Base-by-base conservation (phyloP, 2,113 vertebrate species). In the Calidris pygmaea region DNA sequence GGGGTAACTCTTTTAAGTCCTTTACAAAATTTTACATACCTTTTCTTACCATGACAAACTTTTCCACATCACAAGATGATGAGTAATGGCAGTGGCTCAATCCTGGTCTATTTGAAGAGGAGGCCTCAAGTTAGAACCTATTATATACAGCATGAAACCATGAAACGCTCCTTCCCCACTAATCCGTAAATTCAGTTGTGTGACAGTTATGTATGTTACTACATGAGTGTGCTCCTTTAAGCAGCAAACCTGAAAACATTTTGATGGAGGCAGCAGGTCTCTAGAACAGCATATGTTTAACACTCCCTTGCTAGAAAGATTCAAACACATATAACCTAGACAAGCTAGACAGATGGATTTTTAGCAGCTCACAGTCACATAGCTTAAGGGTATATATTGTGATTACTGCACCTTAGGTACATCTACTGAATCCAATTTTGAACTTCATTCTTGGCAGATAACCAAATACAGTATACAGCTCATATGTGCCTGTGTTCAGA, bases 201-300 rank as follows among this genome's bases (percentile, higher is more conserved):
- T 48, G 30, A 52, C 17, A 34, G 14, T 56, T 77, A 60, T 8
- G 6, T 39, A 27, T 10, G 9, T 66, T 32, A 63, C 12, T 24
- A 43, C 2, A 1, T 14, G 16, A 50, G 13, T 17, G 4, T 1
- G 0, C 5, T 86, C n/a, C 24, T 15, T 65, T 41, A 48, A 65
- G 29, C 10, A 59, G 11, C 37, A 94, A 84, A 76, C 19, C 14
- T 41, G 19, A 86, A 85, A 86, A 82, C 66, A 68, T 35, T 89
- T 85, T 20, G 4, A 3, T 27, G 14, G 14, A 85, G 20, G 15
- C 12, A 55, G 29, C 6, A 87, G 15, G 14, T 35, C 23, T 52
- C 22, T 66, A 48, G 74, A 95, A 26, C 5, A 70, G n/a, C 14
- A 5, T 60, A 56, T 26, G 2, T 50, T 70, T 70, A 94, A 47